These are phyloP conservation scores for Spicauda simplicius DNA, from an alignment of 2,888 invertebrate genomes.

Conservation along the genomic window DNA sequence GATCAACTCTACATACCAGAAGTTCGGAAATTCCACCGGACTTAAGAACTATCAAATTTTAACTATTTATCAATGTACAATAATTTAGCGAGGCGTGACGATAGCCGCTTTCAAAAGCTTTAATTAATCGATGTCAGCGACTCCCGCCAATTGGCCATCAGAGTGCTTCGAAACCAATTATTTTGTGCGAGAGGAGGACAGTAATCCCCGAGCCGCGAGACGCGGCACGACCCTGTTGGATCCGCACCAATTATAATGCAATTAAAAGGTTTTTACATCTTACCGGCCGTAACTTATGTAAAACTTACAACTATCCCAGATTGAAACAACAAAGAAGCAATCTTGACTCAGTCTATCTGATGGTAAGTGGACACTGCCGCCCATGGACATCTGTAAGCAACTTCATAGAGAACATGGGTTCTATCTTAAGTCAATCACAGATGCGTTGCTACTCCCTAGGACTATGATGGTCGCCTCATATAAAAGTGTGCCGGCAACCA, in stretches of 20 bases:
- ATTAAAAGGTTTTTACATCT: too few species aligned
- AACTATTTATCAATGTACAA: not conserved
- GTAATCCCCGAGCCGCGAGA: conserved; percentile 14
- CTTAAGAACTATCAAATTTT: not conserved
- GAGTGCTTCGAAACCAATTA: conserved; percentile 30
- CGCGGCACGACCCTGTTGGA: conserved; percentile 1
- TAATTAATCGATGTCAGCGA: conserved; percentile 6
- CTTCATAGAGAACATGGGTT: too few species aligned
- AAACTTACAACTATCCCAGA: too few species aligned
- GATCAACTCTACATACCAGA: not conserved
- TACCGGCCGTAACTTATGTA: too few species aligned
- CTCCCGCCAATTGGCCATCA: conserved; percentile 11
- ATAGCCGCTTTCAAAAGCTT: not conserved
- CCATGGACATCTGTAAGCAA: too few species aligned
- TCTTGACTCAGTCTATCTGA: too few species aligned
- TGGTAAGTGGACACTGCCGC: too few species aligned
- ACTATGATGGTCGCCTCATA: too few species aligned
- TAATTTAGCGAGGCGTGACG: not conserved
- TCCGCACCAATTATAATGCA: not conserved
- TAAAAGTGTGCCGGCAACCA: too few species aligned
- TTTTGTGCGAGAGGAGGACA: conserved; percentile 24
- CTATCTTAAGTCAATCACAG: too few species aligned
- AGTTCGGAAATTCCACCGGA: not conserved
- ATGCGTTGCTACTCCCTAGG: too few species aligned
- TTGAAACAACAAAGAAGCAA: too few species aligned